These are phyloP conservation scores for Hemicrepidius hirtus DNA, from an alignment of 2,888 invertebrate genomes.

Conservation along the genomic window DNA sequence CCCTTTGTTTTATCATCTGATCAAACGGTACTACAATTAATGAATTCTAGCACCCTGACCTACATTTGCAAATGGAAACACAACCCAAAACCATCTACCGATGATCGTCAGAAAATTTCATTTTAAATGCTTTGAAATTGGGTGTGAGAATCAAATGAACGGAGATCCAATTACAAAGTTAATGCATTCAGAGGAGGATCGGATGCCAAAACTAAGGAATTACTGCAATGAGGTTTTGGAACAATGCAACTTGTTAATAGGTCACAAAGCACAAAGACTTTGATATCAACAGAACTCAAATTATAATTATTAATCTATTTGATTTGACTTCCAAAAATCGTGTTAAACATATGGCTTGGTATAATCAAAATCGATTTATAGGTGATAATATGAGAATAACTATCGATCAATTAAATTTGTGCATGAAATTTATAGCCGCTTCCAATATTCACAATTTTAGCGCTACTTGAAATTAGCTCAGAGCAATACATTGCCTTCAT, in stretches of 20 bases:
- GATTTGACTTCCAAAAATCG: no score
- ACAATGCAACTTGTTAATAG: no score
- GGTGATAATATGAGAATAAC: no score
- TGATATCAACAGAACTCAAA: no score
- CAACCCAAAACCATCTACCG: constrained; percentile 6
- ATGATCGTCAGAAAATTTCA: neutral
- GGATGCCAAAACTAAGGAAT: neutral
- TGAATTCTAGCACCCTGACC: constrained; percentile 1
- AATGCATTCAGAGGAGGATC: neutral
- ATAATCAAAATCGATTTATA: no score
- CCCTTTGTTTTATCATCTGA: constrained; percentile 18
- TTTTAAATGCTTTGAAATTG: constrained; percentile 9
- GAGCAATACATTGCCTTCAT: no score
- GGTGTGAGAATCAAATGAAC: neutral
- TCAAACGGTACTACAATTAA: constrained; percentile 21
- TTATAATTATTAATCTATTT: no score
- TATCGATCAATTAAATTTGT: no score
- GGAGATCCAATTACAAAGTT: constrained; percentile 1
- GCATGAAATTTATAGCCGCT: no score
- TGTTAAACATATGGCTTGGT: no score
- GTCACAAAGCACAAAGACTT: no score
- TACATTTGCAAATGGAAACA: constrained; percentile 9
- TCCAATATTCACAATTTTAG: no score
- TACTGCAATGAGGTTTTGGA: neutral
- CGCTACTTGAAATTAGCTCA: neutral